phyloP scores from a whole-genome alignment of 2,888 invertebrate species.

The Pandemis corylana region DNA sequence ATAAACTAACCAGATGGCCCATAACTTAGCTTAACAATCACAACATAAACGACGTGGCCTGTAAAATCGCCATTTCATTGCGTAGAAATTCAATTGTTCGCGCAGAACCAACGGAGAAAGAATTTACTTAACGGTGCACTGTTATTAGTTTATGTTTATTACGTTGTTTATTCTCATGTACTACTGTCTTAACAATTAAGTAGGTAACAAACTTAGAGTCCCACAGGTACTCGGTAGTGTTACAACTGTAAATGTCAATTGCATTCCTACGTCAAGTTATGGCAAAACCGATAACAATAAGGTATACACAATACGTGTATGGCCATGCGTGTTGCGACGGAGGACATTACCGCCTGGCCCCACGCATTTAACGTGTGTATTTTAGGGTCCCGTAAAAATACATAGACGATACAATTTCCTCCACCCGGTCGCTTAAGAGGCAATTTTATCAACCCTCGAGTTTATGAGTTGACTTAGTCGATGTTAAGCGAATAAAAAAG shows the following conservation, averaged over 20 bases:
- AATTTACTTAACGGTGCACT: constrained; percentile 2
- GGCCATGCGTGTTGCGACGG: background rate
- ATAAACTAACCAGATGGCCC: constrained; percentile 6
- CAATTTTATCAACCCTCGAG: constrained; percentile 30
- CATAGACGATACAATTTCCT: constrained; percentile 17
- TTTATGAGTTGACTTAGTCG: constrained; percentile 39
- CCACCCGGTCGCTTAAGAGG: constrained; percentile 27
- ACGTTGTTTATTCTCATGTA: background rate
- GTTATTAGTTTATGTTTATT: constrained; percentile 2
- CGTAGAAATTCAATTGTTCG: constrained; percentile 8
- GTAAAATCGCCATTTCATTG: constrained; percentile 1
- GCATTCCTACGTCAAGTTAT: constrained; percentile 3
- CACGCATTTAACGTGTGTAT: constrained; percentile 16
- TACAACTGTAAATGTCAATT: background rate
- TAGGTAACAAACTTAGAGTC: background rate
- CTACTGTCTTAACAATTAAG: background rate
- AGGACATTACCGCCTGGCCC: constrained; percentile 10
- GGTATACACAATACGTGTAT: constrained; percentile 1
- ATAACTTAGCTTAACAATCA: constrained; percentile 7
- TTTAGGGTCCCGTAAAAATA: constrained; percentile 21
- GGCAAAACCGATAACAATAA: constrained; percentile 12
- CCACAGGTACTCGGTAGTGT: background rate
- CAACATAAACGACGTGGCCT: background rate
- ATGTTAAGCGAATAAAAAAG: constrained; percentile 37
- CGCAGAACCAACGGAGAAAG: constrained; percentile 3